Evolutionary conservation across 1,140 invertebrate species (phyloP), one percentile per base, ranked within the genome.

Genomic region (Acromyrmex heyeri): DNA sequence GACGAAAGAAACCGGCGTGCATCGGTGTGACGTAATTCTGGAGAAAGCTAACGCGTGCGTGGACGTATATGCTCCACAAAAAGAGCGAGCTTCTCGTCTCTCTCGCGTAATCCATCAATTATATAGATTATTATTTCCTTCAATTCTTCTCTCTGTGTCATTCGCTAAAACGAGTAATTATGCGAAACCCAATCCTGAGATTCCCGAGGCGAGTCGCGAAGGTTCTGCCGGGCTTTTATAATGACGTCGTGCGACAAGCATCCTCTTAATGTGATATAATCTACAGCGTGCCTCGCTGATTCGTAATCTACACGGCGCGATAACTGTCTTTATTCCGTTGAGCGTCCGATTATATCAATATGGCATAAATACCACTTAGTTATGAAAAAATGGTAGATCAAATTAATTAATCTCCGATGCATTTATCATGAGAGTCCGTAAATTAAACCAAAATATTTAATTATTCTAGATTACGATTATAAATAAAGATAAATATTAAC

Each of bases 21-120:
- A 62, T 69, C 53, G 2, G 34, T 55, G 77, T 92, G 88, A 90
- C 83, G 90, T 83, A 91, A 92, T 89, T 79, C 44, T 83, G 85
- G 90, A 90, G 91, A 92, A 90, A 92, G 88, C 62, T 61, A 61
- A 70, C 59, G 16, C 75, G 57, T 67, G 67, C 61, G 57, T 65
- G 89, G 62, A 57, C 44, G 38, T 38, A 18, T 57, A 18, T 57
- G 70, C 38, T 75, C 38, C 69, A 57, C 4, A 83, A 83, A 83
- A 83, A 83, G 48, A 67, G 18, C 30, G 38, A 2, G 21, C 48
- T 48, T 3, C 6, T 38, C n/a, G 30, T 79, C 48, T 50, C 55
- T 55, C 34, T 5, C 38, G 69, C 69, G 55, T 61, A n/a, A 73
- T 75, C 53, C 55, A 16, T 83, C 69, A 83, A 75, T 83, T 83